Evolutionary conservation across 2,888 invertebrate species (phyloP).

Genomic region (Drosophila acutilabella): DNA sequence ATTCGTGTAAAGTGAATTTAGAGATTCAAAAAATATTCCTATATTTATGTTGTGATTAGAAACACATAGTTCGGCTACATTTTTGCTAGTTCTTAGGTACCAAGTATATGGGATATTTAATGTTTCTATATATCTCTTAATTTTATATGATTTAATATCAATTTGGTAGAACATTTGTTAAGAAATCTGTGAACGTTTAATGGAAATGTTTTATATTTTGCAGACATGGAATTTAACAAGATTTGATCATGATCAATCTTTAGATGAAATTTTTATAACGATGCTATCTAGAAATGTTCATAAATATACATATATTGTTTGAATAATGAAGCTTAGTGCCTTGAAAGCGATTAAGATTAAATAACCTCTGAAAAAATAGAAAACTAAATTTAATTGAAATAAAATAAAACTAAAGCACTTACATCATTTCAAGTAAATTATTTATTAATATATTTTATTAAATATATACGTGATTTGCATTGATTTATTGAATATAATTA

Average conservation of each 20-base stretch:
- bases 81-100: conserved; percentile 10
- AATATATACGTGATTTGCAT: conserved; percentile 26
- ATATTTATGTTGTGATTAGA: not conserved
- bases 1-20: not conserved
- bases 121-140: not conserved
- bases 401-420: conserved; percentile 6
- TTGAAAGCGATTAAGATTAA: not conserved
- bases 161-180: conserved; percentile 1
- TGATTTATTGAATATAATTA: conserved; percentile 31
- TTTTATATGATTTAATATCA: conserved; percentile 4
- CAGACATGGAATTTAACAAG: conserved; percentile 1
- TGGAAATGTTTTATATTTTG: not conserved
- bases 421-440: conserved; percentile 10
- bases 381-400: conserved; percentile 1
- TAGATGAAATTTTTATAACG: conserved; percentile 3
- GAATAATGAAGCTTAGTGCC: not conserved
- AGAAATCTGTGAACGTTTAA: not conserved
- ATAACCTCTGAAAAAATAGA: not conserved
- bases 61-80: not conserved
- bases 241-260: not conserved
- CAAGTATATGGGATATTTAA: conserved; percentile 7
- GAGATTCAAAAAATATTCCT: not conserved
- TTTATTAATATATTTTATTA: conserved; percentile 25
- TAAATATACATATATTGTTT: not conserved
- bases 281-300: conserved; percentile 18